Evolutionary conservation across 2,113 vertebrate genomes (phyloP), one percentile per base, ranked within the genome.

Genomic region (Rhinichthys klamathensis): DNA sequence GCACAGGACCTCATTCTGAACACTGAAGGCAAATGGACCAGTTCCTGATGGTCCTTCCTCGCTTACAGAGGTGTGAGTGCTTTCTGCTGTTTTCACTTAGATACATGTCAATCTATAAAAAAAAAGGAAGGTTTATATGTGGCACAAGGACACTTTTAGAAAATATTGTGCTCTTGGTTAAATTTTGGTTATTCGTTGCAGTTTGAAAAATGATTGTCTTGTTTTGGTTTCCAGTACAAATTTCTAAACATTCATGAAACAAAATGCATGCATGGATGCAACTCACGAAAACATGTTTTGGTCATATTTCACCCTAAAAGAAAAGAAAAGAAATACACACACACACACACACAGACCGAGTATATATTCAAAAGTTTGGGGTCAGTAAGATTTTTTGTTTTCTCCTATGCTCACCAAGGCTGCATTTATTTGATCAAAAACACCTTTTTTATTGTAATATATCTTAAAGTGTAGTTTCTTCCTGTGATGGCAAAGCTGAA

Each of bases 41-140:
- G 49, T 72, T 18, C 56, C 32, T 87, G 63, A 80, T 58, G 51
- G 13, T 60, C 12, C 60, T 77, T 32, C 51, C 25, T 58, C 80
- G 46, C 51, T 85, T 70, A 67, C 51, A 25, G 25, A 83, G n/a
- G 85, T 80, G 82, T 61, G 76, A 84, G 76, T 87, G 82, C 86
- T 87, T 87, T 84, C 77, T 63, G 78, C 54, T 87, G 82, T 84
- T 87, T 56, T 67, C 44, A 6, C 56, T 49, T 63, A 25, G 65
- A 82, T 30, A 38, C 38, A 25, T 38, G 65, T 21, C 61, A 61
- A 41, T 30, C 49, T 21, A 35, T 69, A 70, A 72, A 69, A 30
- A 76, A 30, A 76, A 54, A 13, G 67, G 27, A 44, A 44, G 54
- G 38, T 54, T 81, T n/a, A 35, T 38, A 41, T 84, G 18, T 25